A percentile compares a stretch with the other conserved stretches of the same genome.
Conservation (phyloP, 2,888 invertebrate genomes). For the Cataglyphis livida region DNA sequence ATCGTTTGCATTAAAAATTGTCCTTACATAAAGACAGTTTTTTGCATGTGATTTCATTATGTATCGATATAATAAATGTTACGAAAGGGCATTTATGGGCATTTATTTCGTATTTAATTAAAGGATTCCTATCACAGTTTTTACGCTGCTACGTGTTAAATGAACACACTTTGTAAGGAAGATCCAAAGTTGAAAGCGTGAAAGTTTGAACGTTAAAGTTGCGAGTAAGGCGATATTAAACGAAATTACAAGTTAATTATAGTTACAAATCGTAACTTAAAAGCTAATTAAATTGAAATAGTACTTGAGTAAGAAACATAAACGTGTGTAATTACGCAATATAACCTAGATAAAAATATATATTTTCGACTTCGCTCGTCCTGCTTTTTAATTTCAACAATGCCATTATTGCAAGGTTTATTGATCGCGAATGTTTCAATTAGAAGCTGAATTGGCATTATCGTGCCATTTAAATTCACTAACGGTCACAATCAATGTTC, state of each 20-base stretch:
- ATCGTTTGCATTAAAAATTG: not conserved
- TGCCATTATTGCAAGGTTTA: constrained; percentile 18
- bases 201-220: constrained; percentile 24
- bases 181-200: constrained; percentile 25
- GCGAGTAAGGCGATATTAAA: constrained; percentile 7
- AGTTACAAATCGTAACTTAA: constrained; percentile 31
- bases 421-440: constrained; percentile 27
- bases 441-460: constrained; percentile 35
- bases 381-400: not conserved
- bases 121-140: not conserved
- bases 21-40: not conserved
- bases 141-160: not conserved
- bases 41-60: not conserved
- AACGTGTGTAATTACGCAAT: not conserved
- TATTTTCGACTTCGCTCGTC: not conserved
- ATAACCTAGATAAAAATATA: not conserved
- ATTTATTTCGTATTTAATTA: constrained; percentile 10
- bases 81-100: not conserved
- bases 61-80: not conserved
- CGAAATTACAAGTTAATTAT: constrained; percentile 12
- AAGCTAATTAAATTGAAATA: constrained; percentile 29
- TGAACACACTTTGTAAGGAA: not conserved
- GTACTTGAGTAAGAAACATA: not conserved
- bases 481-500: constrained; percentile 8
- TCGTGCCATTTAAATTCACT: constrained; percentile 20